Conservation (phyloP, 2,888 invertebrate species). For the Apodemia duryi region DNA sequence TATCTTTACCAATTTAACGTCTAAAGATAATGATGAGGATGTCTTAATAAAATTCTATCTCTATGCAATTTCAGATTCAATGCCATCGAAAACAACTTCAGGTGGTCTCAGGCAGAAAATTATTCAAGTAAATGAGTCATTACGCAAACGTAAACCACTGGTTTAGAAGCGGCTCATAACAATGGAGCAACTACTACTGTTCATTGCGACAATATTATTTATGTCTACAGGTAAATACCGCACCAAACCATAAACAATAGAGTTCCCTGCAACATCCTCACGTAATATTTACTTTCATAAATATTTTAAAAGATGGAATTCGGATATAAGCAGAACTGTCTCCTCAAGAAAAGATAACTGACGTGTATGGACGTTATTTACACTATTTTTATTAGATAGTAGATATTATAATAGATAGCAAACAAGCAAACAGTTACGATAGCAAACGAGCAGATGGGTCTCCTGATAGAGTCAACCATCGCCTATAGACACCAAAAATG, state of each 20-base stretch:
- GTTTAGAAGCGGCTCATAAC: constrained; percentile 31
- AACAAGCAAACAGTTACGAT: no score
- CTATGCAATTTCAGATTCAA: constrained; percentile 6
- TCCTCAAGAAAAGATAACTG: no score
- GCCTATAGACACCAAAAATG: no score
- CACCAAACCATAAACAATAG: neutral
- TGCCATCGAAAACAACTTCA: neutral
- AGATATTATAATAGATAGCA: no score
- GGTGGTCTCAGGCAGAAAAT: constrained; percentile 20
- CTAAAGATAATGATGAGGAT: neutral
- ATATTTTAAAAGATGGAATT: no score
- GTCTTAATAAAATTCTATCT: neutral
- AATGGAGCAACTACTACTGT: constrained; percentile 50
- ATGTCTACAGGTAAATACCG: constrained; percentile 49
- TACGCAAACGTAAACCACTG: constrained; percentile 33
- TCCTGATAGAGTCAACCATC: no score
- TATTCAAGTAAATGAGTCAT: constrained; percentile 27
- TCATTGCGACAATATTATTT: constrained; percentile 47
- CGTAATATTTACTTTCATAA: neutral
- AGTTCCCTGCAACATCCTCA: neutral
- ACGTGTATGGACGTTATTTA: no score
- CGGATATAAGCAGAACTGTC: no score
- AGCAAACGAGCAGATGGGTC: no score
- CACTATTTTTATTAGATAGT: no score
- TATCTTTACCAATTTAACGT: no score